Percentiles rank a stretch among this genome's conserved stretches.
phyloP scores from a whole-genome alignment of 1,140 invertebrate species.

The Drosophila nigrodunni region DNA sequence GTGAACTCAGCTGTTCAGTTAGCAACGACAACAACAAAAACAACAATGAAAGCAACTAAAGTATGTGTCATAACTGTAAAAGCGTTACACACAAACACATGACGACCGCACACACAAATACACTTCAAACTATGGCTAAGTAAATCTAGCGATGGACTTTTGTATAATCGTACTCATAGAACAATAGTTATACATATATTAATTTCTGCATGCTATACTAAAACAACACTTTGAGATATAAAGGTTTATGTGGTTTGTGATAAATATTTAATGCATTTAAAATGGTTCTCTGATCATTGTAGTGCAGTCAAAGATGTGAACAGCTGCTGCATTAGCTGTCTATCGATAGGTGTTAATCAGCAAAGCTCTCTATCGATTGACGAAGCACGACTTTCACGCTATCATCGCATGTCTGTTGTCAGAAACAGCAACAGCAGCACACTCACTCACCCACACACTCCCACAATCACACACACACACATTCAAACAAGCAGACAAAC shows the following conservation, averaged over 20 bases:
- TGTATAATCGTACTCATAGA: background rate
- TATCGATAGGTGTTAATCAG: background rate
- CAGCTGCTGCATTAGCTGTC: background rate
- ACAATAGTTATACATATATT: too few species aligned
- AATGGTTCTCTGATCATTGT: too few species aligned
- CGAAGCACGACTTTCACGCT: background rate
- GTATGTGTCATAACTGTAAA: slow-evolving; percentile 54
- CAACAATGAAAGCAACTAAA: slow-evolving; percentile 7
- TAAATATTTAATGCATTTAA: too few species aligned
- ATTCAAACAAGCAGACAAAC: background rate
- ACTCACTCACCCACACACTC: slow-evolving; percentile 17
- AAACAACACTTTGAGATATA: too few species aligned
- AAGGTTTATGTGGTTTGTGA: too few species aligned
- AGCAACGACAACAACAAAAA: slow-evolving; percentile 6
- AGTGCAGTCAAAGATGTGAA: background rate
- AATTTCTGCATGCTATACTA: too few species aligned
- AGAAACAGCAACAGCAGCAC: slow-evolving; percentile 1
- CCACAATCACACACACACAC: background rate
- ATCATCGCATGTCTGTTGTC: slow-evolving; percentile 15
- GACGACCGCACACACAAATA: slow-evolving; percentile 39
- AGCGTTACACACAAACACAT: slow-evolving; percentile 38
- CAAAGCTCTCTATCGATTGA: slow-evolving; percentile 18
- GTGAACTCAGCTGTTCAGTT: slow-evolving; percentile 51
- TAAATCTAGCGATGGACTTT: slow-evolving; percentile 43
- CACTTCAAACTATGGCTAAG: slow-evolving; percentile 8